These are phyloP conservation scores for Euleptes europaea DNA, from an alignment of 2,113 vertebrate species.

Conservation along the genomic window DNA sequence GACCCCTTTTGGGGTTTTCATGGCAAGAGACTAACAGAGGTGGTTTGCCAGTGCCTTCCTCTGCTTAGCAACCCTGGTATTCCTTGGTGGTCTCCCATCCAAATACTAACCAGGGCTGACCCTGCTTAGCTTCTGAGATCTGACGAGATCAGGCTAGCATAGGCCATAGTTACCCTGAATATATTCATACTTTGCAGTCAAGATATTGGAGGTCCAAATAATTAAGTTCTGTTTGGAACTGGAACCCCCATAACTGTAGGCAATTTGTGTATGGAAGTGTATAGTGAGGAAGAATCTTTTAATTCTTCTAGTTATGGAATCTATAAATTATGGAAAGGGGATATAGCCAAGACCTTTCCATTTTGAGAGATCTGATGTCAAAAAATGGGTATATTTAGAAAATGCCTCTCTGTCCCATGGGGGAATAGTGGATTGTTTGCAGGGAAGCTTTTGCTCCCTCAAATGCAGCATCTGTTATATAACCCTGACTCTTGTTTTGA, in stretches of 20 bases:
- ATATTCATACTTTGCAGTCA: not conserved
- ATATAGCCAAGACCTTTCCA: not conserved
- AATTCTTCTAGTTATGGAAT: not conserved
- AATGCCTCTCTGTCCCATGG: not conserved
- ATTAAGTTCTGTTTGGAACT: not conserved
- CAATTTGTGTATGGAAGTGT: not conserved
- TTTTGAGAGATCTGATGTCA: not conserved
- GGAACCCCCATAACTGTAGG: not conserved
- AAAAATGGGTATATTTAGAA: constrained; percentile 5
- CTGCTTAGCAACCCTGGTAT: too few species aligned
- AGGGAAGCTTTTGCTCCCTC: constrained; percentile 17
- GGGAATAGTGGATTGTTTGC: constrained; percentile 2
- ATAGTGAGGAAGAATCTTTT: not conserved
- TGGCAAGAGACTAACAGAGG: too few species aligned
- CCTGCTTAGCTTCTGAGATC: too few species aligned
- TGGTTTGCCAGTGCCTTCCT: too few species aligned
- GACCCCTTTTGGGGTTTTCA: too few species aligned
- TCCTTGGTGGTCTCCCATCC: too few species aligned
- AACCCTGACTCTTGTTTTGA: not conserved
- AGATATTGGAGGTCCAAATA: not conserved
- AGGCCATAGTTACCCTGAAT: not conserved
- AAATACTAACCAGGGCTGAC: too few species aligned
- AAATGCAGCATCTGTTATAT: not conserved
- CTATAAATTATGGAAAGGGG: constrained; percentile 6
- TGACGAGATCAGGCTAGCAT: too few species aligned